Percentiles rank a stretch among this genome's conserved stretches.
Evolutionary conservation across 2,888 invertebrate species (phyloP).

Genomic region (Mongoloraphidia duomilia): DNA sequence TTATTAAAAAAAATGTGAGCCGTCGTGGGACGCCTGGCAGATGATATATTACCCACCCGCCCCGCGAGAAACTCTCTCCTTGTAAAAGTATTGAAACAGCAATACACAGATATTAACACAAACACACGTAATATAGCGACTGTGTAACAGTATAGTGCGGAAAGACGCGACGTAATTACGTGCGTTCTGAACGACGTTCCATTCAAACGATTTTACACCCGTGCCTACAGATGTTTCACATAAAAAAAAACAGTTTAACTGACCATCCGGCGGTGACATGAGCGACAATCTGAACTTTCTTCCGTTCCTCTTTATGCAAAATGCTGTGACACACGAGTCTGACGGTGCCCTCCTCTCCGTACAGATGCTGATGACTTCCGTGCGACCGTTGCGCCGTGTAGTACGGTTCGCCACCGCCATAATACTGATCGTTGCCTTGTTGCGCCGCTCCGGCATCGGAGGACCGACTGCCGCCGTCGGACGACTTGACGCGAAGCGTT

Average conservation of each 20-base stretch:
- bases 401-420: slow-evolving; percentile 21
- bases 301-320: slow-evolving; percentile 39
- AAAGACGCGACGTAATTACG: no score
- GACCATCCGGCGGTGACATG: slow-evolving; percentile 68
- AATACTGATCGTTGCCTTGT: background rate
- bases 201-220: no score
- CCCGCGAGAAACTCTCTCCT: no score
- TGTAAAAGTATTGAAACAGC: no score
- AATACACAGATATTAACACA: no score
- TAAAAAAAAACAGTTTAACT: slow-evolving; percentile 20
- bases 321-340: slow-evolving; percentile 47
- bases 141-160: no score
- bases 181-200: no score
- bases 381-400: slow-evolving; percentile 14
- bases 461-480: background rate
- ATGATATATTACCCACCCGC: no score
- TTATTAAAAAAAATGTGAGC: no score
- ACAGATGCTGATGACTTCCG: slow-evolving; percentile 1
- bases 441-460: background rate
- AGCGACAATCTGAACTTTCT: slow-evolving; percentile 52
- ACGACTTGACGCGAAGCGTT: slow-evolving; percentile 35
- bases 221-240: no score
- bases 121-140: no score
- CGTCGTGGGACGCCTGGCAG: no score
- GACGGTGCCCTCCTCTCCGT: slow-evolving; percentile 29